Percentiles rank a stretch among this genome's conserved stretches.
Conservation (phyloP, 2,797 vertebrate genomes). For the Acanthornis magna region DNA sequence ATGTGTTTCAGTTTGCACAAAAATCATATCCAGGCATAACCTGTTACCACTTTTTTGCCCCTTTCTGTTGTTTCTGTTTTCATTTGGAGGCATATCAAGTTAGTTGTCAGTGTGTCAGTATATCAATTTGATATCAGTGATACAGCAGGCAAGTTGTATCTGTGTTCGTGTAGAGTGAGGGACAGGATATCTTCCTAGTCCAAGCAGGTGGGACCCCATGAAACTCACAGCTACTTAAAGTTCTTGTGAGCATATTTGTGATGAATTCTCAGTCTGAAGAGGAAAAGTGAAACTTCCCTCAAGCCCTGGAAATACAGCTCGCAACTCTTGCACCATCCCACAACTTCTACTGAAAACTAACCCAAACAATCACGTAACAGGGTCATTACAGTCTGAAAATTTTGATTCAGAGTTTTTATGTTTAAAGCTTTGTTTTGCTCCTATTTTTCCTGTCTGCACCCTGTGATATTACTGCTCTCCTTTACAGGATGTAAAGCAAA, state of each 20-base stretch:
- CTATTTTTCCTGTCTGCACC: slow-evolving; percentile 45
- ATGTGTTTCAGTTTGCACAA: neutral
- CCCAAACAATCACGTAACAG: neutral
- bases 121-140: neutral
- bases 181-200: neutral
- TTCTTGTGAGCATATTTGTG: neutral
- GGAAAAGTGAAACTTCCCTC: neutral
- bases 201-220: neutral
- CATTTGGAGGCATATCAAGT: neutral
- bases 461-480: slow-evolving; percentile 34
- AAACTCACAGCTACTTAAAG: neutral
- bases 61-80: neutral
- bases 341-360: slow-evolving; percentile 46
- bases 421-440: slow-evolving; percentile 41
- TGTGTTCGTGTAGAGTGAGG: neutral
- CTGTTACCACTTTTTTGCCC: fast-evolving
- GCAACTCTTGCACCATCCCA: neutral
- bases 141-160: neutral
- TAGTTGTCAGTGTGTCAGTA: no score
- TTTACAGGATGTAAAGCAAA: slow-evolving; percentile 45
- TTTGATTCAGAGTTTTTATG: slow-evolving; percentile 6
- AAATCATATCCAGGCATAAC: neutral
- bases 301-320: neutral
- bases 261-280: neutral
- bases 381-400: slow-evolving; percentile 49